Percentiles rank a stretch among this genome's conserved stretches.
phyloP scores from a whole-genome alignment of 2,797 vertebrate species.

The Phrynocephalus vlangalii region DNA sequence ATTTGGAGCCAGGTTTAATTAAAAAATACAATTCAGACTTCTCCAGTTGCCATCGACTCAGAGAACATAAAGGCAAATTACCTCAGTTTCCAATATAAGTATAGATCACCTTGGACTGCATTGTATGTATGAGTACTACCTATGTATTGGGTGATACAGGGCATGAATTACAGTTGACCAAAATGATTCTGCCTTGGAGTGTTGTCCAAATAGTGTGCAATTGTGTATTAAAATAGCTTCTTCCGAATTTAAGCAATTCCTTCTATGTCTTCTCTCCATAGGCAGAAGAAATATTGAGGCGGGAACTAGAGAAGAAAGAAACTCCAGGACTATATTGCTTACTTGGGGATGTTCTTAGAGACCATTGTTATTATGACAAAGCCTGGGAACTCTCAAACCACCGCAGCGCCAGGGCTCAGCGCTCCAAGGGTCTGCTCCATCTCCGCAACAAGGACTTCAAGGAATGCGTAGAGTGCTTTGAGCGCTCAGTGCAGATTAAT shows the following conservation, averaged over 20 bases:
- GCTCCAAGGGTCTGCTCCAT: constrained; percentile 92
- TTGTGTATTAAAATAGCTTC: neutral
- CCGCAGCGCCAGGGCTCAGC: constrained; percentile 91
- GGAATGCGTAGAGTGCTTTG: constrained; percentile 90
- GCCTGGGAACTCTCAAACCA: constrained; percentile 92
- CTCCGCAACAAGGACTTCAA: constrained; percentile 86
- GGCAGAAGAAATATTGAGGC: constrained; percentile 92
- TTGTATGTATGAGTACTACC: neutral
- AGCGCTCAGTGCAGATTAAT: constrained; percentile 89
- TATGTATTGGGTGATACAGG: neutral
- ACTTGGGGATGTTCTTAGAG: constrained; percentile 91
- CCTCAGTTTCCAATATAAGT: neutral
- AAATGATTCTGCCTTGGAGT: neutral
- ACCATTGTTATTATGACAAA: constrained; percentile 88
- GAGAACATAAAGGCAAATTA: neutral
- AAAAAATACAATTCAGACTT: neutral
- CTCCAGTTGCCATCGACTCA: neutral
- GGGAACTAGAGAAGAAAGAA: constrained; percentile 91
- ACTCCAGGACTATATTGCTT: constrained; percentile 89
- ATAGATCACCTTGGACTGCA: neutral
- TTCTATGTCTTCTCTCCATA: constrained; percentile 69
- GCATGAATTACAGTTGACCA: neutral
- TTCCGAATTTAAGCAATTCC: neutral
- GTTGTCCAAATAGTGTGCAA: neutral
- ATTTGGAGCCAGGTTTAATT: neutral